phyloP scores from a whole-genome alignment of 2,888 invertebrate species.

The Nipponacmea schrenckii region DNA sequence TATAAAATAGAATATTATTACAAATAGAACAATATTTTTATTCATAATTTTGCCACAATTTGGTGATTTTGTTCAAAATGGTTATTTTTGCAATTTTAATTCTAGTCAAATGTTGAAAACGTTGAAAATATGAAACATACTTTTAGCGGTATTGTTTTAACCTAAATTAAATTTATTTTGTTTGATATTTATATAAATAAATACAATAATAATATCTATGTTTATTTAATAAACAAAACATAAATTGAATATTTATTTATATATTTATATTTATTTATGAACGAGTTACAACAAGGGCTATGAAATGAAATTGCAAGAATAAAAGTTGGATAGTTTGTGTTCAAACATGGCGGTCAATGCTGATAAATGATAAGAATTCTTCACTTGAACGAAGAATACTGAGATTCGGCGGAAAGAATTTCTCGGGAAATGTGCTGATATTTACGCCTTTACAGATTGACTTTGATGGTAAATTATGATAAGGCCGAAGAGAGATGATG shows the following conservation, averaged over 20 bases:
- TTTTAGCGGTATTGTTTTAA: neutral
- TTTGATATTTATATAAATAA: neutral
- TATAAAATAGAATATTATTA: too few relatives aligned
- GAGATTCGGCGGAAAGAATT: neutral
- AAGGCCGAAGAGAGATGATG: neutral
- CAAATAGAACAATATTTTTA: too few relatives aligned
- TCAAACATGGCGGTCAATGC: neutral
- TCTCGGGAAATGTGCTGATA: constrained; percentile 1
- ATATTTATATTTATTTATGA: neutral
- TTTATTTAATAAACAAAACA: neutral
- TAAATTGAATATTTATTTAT: neutral
- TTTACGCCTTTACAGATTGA: constrained; percentile 4
- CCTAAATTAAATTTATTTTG: neutral
- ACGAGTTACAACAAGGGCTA: too few relatives aligned
- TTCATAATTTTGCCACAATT: too few relatives aligned
- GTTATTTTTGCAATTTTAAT: too few relatives aligned
- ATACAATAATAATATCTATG: neutral
- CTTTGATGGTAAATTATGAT: constrained; percentile 6
- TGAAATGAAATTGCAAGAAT: constrained; percentile 5
- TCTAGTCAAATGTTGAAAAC: too few relatives aligned
- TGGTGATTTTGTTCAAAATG: too few relatives aligned
- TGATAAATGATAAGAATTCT: too few relatives aligned
- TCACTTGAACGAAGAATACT: too few relatives aligned
- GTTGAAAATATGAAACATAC: too few relatives aligned
- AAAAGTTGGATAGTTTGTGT: neutral